Conservation (phyloP, 2,888 invertebrate genomes). For the Drosophila anomelani region DNA sequence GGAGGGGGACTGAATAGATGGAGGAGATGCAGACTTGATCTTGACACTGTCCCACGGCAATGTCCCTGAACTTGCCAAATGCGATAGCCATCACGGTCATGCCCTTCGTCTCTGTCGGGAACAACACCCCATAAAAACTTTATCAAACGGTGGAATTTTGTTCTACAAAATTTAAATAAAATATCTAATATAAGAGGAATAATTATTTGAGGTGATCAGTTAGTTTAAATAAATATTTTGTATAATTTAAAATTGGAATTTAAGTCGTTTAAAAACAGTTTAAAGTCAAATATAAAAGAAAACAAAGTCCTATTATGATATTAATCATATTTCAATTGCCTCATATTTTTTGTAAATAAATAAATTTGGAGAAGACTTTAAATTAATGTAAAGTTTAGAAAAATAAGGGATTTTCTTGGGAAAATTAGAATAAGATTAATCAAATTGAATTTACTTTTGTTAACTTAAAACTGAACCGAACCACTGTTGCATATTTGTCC, state of each 20-base stretch:
- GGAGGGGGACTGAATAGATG: slow-evolving; percentile 5
- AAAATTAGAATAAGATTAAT: too few species aligned
- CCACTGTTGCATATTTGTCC: slow-evolving; percentile 19
- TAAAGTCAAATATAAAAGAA: too few species aligned
- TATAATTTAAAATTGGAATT: not conserved
- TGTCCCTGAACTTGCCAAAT: slow-evolving; percentile 68
- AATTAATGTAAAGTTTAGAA: not conserved
- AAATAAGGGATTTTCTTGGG: too few species aligned
- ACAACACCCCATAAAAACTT: slow-evolving; percentile 6
- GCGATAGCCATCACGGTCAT: slow-evolving; percentile 13
- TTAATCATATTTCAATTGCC: too few species aligned
- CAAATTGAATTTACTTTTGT: not conserved
- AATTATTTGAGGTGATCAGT: too few species aligned
- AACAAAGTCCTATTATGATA: too few species aligned
- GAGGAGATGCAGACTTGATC: slow-evolving; percentile 62
- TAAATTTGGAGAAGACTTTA: not conserved
- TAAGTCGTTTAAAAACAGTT: too few species aligned
- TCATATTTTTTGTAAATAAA: too few species aligned
- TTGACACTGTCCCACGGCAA: slow-evolving; percentile 56
- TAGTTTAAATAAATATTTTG: too few species aligned
- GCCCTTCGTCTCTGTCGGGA: not conserved
- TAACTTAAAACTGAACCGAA: not conserved
- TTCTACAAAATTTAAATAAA: not conserved
- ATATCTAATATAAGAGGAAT: not conserved
- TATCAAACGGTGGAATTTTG: not conserved